These are phyloP conservation scores for Datnioides undecimradiatus DNA, from an alignment of 2,113 vertebrate genomes.

Conservation along the genomic window DNA sequence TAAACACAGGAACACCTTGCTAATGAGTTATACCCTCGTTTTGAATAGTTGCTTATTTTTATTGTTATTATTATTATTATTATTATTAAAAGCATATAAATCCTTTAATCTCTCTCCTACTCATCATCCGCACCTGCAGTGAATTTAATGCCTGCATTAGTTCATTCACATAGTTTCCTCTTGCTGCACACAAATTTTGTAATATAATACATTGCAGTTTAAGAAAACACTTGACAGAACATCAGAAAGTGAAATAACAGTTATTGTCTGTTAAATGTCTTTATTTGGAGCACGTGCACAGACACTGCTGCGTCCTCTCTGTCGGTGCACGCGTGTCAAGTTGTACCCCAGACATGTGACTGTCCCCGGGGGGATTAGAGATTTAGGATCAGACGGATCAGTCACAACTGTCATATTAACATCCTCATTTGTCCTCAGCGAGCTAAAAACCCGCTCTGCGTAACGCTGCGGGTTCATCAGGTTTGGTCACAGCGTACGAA, in stretches of 20 bases:
- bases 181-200: background rate
- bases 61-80: too few relatives aligned
- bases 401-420: constrained; percentile 57
- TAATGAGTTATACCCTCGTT: constrained; percentile 37
- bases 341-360: constrained; percentile 59
- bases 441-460: background rate
- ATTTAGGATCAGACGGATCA: constrained; percentile 69
- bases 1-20: background rate
- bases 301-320: background rate
- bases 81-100: constrained; percentile 31
- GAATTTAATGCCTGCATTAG: constrained; percentile 3
- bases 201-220: background rate
- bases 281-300: background rate
- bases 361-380: constrained; percentile 58
- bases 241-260: background rate
- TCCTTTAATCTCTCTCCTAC: constrained; percentile 13
- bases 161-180: background rate
- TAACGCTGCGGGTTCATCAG: background rate
- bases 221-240: background rate
- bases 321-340: background rate
- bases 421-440: constrained; percentile 22
- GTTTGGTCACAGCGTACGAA: background rate
- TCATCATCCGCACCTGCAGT: constrained; percentile 13
- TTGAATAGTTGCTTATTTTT: background rate
- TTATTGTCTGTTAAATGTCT: background rate